Base-by-base conservation (phyloP, 2,113 vertebrate genomes). In the Scolopax mira region DNA sequence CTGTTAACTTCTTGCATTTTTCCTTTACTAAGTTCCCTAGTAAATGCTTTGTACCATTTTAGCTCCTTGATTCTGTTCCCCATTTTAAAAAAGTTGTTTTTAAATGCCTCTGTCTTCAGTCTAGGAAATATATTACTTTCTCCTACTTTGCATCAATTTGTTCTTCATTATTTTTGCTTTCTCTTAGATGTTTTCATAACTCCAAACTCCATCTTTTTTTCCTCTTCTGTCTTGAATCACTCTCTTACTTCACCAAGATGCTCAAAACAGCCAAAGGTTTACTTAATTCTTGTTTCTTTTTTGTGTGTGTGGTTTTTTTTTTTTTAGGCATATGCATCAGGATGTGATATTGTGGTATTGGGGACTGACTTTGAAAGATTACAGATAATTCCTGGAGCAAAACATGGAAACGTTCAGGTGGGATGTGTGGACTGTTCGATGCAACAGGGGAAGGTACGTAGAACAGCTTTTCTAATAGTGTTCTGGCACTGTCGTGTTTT, bases 341-440 rank as follows among this genome's bases (percentile, higher is more conserved):
- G 99, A 96, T 99, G 99, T 98, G 99, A 99, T 71, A 98, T 99
- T 88, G 99, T 99, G 92, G 98, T 99, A 93, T 91, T 99, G 95
- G 99, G 99, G 64, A 99, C 99, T 96, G 98, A 99, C 94, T 99
- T 99, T 97, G 99, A 99, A 98, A 98, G 99, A 86, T 97, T 99
- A 90, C 99, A 99, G 93, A 99, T 99, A 97, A 99, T 99, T 86
- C 99, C 99, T 82, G 99, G 99, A 95, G 98, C 99, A 94, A 99
- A 99, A 93, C 99, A 99, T 98, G 99, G 99, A 85, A 99, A 99
- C 96, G 98, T 99, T 96, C 99, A 99, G 97, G 99, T 99, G 83
- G 99, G 99, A 80, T 99, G 99, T 97, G 98, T 99, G 78, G 99
- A 99, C 97, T 99, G 99, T 96, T 99, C 99, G 60, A 95, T 98